These are phyloP conservation scores for Ethmia dodecea DNA, from an alignment of 2,888 invertebrate genomes.

Conservation along the genomic window DNA sequence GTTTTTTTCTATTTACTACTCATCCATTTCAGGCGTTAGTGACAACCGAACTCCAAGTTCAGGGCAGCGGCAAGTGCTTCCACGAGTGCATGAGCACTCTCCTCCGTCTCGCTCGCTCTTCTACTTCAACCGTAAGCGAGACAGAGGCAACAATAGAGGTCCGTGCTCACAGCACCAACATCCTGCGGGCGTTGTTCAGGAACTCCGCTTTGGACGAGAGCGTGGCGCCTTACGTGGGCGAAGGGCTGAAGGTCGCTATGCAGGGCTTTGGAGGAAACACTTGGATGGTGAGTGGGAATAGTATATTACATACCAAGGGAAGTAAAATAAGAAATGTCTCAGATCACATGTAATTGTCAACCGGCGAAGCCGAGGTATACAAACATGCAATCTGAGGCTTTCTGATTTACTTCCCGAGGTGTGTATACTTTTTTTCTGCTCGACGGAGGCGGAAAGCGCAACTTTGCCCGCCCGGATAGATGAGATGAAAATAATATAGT, in stretches of 20 bases:
- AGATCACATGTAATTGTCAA: too few species aligned
- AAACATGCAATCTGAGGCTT: too few species aligned
- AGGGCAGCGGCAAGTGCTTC: constrained; percentile 71
- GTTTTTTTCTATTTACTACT: too few species aligned
- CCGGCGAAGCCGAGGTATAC: too few species aligned
- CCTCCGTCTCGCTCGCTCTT: constrained; percentile 67
- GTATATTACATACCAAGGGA: too few species aligned
- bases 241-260: constrained; percentile 84
- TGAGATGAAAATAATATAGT: too few species aligned
- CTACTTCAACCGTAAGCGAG: constrained; percentile 42
- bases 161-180: constrained; percentile 90
- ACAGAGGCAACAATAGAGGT: constrained; percentile 41
- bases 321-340: too few species aligned
- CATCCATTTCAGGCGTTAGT: constrained; percentile 81
- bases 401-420: too few species aligned
- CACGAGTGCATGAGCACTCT: constrained; percentile 77
- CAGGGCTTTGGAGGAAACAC: constrained; percentile 83
- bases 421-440: too few species aligned
- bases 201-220: constrained; percentile 85
- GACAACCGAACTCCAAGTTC: constrained; percentile 82
- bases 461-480: too few species aligned
- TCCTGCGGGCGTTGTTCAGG: constrained; percentile 87
- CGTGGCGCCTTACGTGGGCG: constrained; percentile 78
- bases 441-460: too few species aligned
- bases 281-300: constrained; percentile 88